A percentile compares a stretch with the other conserved stretches of the same genome.
Conservation (phyloP, 2,888 invertebrate genomes). For the Eurytoma adleriae region DNA sequence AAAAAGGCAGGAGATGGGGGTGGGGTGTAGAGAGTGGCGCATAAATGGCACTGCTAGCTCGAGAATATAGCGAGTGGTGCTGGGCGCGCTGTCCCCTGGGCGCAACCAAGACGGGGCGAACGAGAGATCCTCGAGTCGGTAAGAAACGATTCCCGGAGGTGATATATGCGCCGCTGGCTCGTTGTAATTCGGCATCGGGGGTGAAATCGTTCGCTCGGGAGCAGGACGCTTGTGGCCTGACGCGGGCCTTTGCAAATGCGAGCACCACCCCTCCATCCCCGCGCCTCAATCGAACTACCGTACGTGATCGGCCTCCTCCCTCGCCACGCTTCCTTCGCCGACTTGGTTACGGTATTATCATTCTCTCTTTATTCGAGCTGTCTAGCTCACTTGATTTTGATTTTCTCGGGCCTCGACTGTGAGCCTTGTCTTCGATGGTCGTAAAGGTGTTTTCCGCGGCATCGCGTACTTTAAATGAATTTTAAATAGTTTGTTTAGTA, state of each 20-base stretch:
- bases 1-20: background rate
- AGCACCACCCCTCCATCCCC: too few relatives aligned
- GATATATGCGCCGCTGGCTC: conserved; percentile 56
- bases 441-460: too few relatives aligned
- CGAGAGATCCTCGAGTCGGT: conserved; percentile 9
- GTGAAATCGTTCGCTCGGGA: conserved; percentile 57
- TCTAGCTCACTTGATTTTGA: too few relatives aligned
- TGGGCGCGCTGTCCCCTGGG: conserved; percentile 31
- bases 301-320: background rate
- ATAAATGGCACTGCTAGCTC: background rate
- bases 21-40: too few relatives aligned
- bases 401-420: too few relatives aligned
- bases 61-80: background rate
- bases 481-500: too few relatives aligned
- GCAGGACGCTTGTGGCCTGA: background rate
- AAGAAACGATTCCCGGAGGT: conserved; percentile 56
- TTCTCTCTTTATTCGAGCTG: background rate
- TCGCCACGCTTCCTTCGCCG: background rate
- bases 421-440: too few relatives aligned
- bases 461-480: too few relatives aligned
- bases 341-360: background rate
- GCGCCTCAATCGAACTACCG: background rate
- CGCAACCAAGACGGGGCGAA: conserved; percentile 6
- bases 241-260: background rate
- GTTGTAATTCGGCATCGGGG: conserved; percentile 60